Evolutionary conservation across 37 sponge, comb jelly and placozoan genomes (phyloP).

Genomic region (Geodia barretti): DNA sequence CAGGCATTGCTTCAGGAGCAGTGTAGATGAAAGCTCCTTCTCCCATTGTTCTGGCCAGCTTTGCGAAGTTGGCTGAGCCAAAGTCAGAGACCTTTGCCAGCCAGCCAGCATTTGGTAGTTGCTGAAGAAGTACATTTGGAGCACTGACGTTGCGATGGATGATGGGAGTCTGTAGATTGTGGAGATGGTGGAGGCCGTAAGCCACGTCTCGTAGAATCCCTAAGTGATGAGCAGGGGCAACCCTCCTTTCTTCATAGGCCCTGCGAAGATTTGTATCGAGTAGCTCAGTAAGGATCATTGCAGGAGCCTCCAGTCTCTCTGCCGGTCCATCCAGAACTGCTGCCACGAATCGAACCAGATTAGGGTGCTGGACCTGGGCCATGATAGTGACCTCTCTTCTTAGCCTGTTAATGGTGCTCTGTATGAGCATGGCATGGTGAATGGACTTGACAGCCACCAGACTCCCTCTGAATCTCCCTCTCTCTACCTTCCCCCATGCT

Average conservation of each 20-base stretch:
- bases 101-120: conserved; percentile 34
- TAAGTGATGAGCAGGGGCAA: neutral
- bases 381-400: conserved; percentile 60
- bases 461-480: conserved; percentile 52
- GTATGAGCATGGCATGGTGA: conserved; percentile 17
- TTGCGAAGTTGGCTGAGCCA: conserved; percentile 74
- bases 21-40: conserved; percentile 73
- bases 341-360: conserved; percentile 65
- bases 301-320: conserved; percentile 3
- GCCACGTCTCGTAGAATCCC: conserved; percentile 57
- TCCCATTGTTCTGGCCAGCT: conserved; percentile 21
- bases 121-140: conserved; percentile 66
- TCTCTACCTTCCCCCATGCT: conserved; percentile 59
- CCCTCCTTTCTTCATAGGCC: conserved; percentile 16
- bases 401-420: conserved; percentile 6
- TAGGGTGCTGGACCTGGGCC: conserved; percentile 59
- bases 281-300: conserved; percentile 66
- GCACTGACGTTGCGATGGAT: conserved; percentile 85
- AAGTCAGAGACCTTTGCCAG: conserved; percentile 80
- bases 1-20: conserved; percentile 61
- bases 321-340: conserved; percentile 41
- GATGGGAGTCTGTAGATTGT: conserved; percentile 60
- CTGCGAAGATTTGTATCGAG: conserved; percentile 54
- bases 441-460: conserved; percentile 71
- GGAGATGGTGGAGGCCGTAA: conserved; percentile 74